Conservation (phyloP, 2,113 vertebrate species). For the Mormoops blainvillei region DNA sequence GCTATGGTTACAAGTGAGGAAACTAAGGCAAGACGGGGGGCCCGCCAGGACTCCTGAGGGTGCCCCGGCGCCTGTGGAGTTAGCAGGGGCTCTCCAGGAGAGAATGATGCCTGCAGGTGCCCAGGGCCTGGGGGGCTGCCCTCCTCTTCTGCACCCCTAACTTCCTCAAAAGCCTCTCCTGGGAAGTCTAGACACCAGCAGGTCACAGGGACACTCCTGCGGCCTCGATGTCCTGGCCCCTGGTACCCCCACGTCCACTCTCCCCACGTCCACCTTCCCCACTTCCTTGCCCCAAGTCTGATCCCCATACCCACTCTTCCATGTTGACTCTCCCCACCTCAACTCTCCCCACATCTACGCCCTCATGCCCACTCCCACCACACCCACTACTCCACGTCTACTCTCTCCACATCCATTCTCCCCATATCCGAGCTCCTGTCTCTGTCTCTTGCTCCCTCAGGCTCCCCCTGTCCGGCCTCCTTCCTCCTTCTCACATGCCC, state of each 20-base stretch:
- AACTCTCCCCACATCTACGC: neutral
- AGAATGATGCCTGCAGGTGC: neutral
- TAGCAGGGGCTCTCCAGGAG: neutral
- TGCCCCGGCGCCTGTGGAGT: no score
- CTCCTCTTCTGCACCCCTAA: neutral
- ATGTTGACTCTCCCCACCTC: neutral
- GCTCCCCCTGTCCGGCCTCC: neutral
- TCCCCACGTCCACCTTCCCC: neutral
- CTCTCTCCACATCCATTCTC: neutral
- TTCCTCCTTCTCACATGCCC: neutral
- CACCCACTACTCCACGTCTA: rapidly evolving
- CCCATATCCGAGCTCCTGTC: neutral
- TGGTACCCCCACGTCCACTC: neutral
- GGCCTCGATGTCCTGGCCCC: neutral
- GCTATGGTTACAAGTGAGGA: neutral
- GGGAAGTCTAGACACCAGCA: no score
- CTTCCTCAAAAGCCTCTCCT: neutral
- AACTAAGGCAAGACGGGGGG: neutral
- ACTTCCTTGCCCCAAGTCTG: neutral
- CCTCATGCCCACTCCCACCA: no score
- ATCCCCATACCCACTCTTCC: neutral
- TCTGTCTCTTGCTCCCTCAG: neutral
- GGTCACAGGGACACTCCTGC: neutral
- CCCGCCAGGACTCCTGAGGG: neutral
- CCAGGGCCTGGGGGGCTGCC: neutral